Base-by-base conservation (phyloP, 2,888 invertebrate species). In the Zaprionus lineosus region DNA sequence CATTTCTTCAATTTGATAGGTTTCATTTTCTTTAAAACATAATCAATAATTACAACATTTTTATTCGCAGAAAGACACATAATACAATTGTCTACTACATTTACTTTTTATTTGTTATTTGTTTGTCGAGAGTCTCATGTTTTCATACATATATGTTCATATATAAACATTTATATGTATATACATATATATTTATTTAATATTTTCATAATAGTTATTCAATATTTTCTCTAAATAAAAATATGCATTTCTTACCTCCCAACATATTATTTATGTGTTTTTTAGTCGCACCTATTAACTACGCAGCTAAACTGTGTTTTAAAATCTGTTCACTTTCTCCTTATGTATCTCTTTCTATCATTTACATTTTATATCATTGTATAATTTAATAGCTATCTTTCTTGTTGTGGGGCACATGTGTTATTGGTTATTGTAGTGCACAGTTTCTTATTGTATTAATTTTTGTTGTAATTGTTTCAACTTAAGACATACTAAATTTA, bases 161-260 rank as follows among this genome's bases (percentile, higher is more conserved):
- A n/a, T n/a, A n/a, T n/a, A n/a, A n/a, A n/a, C n/a, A n/a, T n/a
- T n/a, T n/a, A n/a, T n/a, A n/a, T n/a, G n/a, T n/a, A n/a, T n/a
- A n/a, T 83, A 78, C 71, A 77, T 70, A 64, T 68, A 76, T 61
- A n/a, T 66, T 44, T 33, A 55, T 48, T 61, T 55, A 12, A 56
- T 62, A 33, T 31, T 50, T 33, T 62, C 46, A 37, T 58, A n/a
- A n/a, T n/a, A 66, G 37, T 64, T 63, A 39, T 62, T 63, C 43
- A 83, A 79, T 76, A 79, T 79, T 79, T 82, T 76, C 65, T 60
- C 78, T 79, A 79, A 72, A 79, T 78, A 78, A 78, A 78, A 79
- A 79, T 79, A 76, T 76, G 59, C 59, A 46, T 64, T 61, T 63
- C 60, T 76, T 74, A 75, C 53, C 39, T 41, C 15, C 19, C 44